Percentiles rank a stretch among this genome's conserved stretches.
Conservation (phyloP, 2,888 invertebrate species). For the Microplitis deprimator region DNA sequence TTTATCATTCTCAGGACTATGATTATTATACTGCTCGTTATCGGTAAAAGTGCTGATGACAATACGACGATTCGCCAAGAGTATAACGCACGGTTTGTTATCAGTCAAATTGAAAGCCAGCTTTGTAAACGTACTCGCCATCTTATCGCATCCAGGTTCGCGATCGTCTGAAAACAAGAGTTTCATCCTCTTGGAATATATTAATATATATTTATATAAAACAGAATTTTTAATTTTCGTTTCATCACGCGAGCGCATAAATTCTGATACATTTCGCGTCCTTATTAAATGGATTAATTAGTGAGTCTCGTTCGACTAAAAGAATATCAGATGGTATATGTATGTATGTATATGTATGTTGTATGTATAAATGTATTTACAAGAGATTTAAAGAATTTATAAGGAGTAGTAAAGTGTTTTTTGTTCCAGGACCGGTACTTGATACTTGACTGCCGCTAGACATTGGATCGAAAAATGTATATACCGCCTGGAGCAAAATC, state of each 20-base stretch:
- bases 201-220: slow-evolving; percentile 6
- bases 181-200: slow-evolving; percentile 18
- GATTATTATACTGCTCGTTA: slow-evolving; percentile 6
- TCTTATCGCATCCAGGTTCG: slow-evolving; percentile 1
- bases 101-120: slow-evolving; percentile 19
- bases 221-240: too few species aligned
- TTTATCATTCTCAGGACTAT: not conserved
- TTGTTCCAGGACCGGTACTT: slow-evolving; percentile 34
- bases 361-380: slow-evolving; percentile 1
- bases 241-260: slow-evolving; percentile 37
- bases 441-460: not conserved
- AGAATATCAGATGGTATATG: not conserved
- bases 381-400: not conserved
- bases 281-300: slow-evolving; percentile 40
- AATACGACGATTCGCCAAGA: slow-evolving; percentile 21
- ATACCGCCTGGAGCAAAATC: not conserved
- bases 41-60: slow-evolving; percentile 11
- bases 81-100: slow-evolving; percentile 6
- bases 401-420: slow-evolving; percentile 17
- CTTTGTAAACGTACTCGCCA: not conserved
- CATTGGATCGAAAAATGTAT: slow-evolving; percentile 1
- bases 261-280: slow-evolving; percentile 32
- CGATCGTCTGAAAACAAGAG: slow-evolving; percentile 27
- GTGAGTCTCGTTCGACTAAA: slow-evolving; percentile 17
- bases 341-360: not conserved